Evolutionary conservation across 2,888 invertebrate species (phyloP).

Genomic region (Trachelus tabidus): DNA sequence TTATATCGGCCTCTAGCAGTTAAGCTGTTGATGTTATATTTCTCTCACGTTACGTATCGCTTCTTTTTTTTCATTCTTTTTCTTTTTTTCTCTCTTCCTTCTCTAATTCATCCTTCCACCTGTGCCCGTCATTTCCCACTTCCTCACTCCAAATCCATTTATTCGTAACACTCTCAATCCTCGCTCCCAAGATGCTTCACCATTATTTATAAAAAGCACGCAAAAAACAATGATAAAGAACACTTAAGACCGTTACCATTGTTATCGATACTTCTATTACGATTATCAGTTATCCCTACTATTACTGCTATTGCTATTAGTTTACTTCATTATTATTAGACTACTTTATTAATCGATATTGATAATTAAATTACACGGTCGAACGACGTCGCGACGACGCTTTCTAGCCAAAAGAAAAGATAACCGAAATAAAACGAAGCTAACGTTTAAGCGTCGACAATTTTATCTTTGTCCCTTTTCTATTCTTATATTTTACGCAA

Average conservation of each 20-base stretch:
- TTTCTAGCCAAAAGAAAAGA: conserved; percentile 27
- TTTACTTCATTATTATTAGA: conserved; percentile 4
- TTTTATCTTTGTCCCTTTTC: background rate
- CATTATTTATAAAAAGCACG: conserved; percentile 29
- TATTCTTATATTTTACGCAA: background rate
- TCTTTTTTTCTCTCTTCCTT: conserved; percentile 10
- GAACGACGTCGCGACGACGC: conserved; percentile 19
- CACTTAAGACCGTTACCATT: conserved; percentile 60
- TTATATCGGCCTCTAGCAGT: conserved; percentile 56
- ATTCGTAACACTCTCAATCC: conserved; percentile 6
- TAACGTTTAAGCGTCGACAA: conserved; percentile 3
- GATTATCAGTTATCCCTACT: conserved; percentile 42
- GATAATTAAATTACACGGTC: conserved; percentile 1
- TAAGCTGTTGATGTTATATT: conserved; percentile 66
- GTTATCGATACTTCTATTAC: conserved; percentile 48
- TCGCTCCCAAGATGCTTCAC: conserved; percentile 42
- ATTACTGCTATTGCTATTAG: conserved; percentile 17
- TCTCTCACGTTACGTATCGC: conserved; percentile 55
- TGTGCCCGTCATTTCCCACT: background rate
- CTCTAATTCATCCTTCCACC: background rate
- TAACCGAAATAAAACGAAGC: conserved; percentile 11
- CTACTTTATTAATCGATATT: conserved; percentile 26
- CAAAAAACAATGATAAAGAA: conserved; percentile 28
- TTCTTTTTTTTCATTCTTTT: conserved; percentile 27
- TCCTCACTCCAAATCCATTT: background rate